Percentiles rank a stretch among this genome's conserved stretches.
phyloP scores from a whole-genome alignment of 2,113 vertebrate species.

The Noturus placidus region DNA sequence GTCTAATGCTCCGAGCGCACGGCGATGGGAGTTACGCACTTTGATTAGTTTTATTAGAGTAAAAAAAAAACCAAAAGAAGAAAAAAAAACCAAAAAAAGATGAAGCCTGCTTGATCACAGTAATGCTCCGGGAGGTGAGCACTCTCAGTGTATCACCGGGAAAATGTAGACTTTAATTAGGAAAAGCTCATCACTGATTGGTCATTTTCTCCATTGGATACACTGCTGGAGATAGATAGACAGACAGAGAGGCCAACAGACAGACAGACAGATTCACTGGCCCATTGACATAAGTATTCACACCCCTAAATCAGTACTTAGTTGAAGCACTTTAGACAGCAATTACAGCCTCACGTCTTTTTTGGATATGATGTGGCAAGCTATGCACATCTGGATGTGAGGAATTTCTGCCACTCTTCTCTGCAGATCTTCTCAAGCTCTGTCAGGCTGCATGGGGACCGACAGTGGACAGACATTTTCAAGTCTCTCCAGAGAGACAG shows the following conservation, averaged over 20 bases:
- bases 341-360: too few species aligned
- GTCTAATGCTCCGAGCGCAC: constrained; percentile 81
- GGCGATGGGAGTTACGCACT: constrained; percentile 78
- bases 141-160: background rate
- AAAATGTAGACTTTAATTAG: background rate
- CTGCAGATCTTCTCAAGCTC: too few species aligned
- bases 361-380: too few species aligned
- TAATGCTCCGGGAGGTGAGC: background rate
- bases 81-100: constrained; percentile 54
- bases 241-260: background rate
- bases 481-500: too few species aligned
- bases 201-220: background rate
- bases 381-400: too few species aligned
- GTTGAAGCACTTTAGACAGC: too few species aligned
- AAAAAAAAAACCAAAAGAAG: constrained; percentile 49
- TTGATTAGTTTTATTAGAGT: constrained; percentile 79
- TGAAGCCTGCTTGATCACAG: background rate
- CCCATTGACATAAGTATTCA: too few species aligned
- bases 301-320: too few species aligned
- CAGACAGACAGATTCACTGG: background rate
- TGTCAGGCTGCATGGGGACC: too few species aligned
- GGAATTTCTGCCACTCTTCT: too few species aligned
- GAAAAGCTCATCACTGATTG: background rate
- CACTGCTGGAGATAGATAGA: background rate
- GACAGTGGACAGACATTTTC: too few species aligned